These are phyloP conservation scores for Lasius fuliginosus DNA, from an alignment of 2,888 invertebrate species.

Conservation along the genomic window DNA sequence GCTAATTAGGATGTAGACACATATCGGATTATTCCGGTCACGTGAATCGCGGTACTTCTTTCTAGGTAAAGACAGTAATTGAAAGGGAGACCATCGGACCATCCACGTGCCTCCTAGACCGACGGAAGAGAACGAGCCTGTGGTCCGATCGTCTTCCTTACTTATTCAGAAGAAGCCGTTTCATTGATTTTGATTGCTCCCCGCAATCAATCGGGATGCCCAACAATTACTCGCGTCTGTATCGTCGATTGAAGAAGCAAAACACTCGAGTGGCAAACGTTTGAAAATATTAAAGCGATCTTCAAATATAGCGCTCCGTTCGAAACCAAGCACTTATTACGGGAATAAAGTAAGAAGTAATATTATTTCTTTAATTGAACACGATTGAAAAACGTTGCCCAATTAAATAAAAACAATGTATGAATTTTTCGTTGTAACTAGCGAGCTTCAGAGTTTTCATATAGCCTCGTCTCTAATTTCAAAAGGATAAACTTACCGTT, in stretches of 20 bases:
- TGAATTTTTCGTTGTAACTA: neutral
- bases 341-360: conserved; percentile 6
- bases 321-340: neutral
- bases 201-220: conserved; percentile 28
- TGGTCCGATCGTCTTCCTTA: conserved; percentile 19
- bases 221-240: conserved; percentile 12
- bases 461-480: neutral
- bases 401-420: neutral
- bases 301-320: neutral
- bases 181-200: conserved; percentile 45
- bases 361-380: neutral
- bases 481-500: neutral
- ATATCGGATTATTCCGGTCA: conserved; percentile 59
- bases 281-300: neutral
- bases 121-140: conserved; percentile 6
- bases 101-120: conserved; percentile 18
- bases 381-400: neutral
- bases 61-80: conserved; percentile 53
- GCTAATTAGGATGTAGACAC: conserved; percentile 37
- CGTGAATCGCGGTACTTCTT: conserved; percentile 61
- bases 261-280: neutral
- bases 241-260: conserved; percentile 4
- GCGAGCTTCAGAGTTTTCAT: neutral
- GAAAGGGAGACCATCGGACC: conserved; percentile 57
- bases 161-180: conserved; percentile 43